These are phyloP conservation scores for Acanthopleura granulata DNA, from an alignment of 2,888 invertebrate species.

Conservation along the genomic window DNA sequence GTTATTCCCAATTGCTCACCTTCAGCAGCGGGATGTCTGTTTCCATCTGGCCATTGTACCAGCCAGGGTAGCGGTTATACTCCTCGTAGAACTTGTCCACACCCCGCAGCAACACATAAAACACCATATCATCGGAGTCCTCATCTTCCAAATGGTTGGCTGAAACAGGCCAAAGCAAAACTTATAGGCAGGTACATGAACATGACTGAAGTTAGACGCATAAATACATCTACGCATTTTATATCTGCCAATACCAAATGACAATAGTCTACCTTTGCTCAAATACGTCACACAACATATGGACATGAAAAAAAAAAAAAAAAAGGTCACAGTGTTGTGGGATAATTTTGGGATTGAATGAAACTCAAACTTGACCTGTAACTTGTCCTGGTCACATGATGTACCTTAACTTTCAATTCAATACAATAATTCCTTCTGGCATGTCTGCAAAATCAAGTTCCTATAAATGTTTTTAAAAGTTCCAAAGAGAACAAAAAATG, in stretches of 20 bases:
- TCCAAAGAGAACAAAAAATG: too few species aligned
- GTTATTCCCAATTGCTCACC: constrained; percentile 66
- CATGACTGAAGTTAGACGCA: too few species aligned
- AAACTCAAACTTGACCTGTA: too few species aligned
- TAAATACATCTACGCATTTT: too few species aligned
- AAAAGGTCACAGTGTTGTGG: neutral
- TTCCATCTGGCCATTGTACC: constrained; percentile 82
- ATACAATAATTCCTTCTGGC: too few species aligned
- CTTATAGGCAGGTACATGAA: too few species aligned
- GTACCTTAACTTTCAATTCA: too few species aligned
- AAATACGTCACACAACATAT: neutral
- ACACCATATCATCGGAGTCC: constrained; percentile 72
- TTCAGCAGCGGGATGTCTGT: constrained; percentile 91
- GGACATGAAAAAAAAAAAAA: neutral
- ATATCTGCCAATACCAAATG: too few species aligned
- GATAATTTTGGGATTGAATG: too few species aligned
- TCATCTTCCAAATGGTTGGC: constrained; percentile 48
- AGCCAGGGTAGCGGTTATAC: constrained; percentile 89
- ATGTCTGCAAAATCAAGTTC: too few species aligned
- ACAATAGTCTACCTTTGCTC: neutral
- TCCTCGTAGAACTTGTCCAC: constrained; percentile 90
- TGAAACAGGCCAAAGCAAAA: constrained; percentile 17
- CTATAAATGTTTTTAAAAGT: too few species aligned
- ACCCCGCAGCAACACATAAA: constrained; percentile 91
- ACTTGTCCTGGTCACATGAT: too few species aligned